Evolutionary conservation across 2,888 invertebrate species (phyloP).

Genomic region (Tanytarsus gracilentus): DNA sequence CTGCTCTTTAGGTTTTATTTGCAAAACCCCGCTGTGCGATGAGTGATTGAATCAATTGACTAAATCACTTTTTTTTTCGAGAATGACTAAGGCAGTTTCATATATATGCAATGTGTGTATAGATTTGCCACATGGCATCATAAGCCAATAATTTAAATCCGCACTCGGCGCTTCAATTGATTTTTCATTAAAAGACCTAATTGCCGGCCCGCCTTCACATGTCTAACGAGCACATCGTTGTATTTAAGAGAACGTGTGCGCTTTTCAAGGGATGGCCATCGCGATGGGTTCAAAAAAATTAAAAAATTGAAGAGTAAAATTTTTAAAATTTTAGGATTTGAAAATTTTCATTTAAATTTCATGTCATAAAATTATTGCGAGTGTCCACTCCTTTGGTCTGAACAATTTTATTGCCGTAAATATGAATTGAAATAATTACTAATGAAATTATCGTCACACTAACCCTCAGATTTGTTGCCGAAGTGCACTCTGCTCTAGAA

Average conservation of each 20-base stretch:
- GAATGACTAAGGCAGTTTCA: too few relatives aligned
- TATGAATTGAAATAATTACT: conserved; percentile 1
- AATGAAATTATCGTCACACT: conserved; percentile 7
- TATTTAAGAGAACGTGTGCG: neutral
- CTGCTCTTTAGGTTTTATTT: neutral
- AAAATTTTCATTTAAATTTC: too few relatives aligned
- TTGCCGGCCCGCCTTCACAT: neutral
- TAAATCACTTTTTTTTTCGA: conserved; percentile 11
- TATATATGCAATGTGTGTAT: too few relatives aligned
- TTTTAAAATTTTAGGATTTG: too few relatives aligned
- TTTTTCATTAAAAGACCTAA: conserved; percentile 6
- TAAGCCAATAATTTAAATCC: neutral
- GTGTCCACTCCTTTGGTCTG: too few relatives aligned
- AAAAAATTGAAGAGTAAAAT: too few relatives aligned
- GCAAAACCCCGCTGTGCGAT: neutral
- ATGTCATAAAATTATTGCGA: too few relatives aligned
- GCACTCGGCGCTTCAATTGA: neutral
- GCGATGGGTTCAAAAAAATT: too few relatives aligned
- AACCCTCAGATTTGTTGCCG: conserved; percentile 12
- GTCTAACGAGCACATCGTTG: neutral
- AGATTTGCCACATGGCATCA: neutral
- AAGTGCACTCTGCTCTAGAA: conserved; percentile 10
- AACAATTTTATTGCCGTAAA: too few relatives aligned
- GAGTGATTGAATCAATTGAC: conserved; percentile 14
- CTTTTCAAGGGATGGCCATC: too few relatives aligned